Conservation (phyloP, 1,140 invertebrate genomes). For the Paramacrobiotus metropolitanus region DNA sequence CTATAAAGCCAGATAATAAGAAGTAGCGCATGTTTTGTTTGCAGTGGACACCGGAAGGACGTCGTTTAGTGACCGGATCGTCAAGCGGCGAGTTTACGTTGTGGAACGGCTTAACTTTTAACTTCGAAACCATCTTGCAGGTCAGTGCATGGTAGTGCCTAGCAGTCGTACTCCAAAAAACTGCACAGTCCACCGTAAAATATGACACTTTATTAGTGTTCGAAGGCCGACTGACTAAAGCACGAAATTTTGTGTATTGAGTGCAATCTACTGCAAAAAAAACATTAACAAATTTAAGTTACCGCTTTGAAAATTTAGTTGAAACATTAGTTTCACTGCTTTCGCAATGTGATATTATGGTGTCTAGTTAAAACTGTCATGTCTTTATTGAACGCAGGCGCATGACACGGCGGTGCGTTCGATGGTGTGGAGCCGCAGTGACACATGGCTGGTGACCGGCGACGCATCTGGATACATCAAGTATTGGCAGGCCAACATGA, state of each 20-base stretch:
- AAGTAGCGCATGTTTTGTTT: constrained; percentile 9
- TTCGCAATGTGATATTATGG: background rate
- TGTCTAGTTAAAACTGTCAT: constrained; percentile 14
- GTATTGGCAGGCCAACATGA: constrained; percentile 99
- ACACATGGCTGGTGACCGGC: constrained; percentile 97
- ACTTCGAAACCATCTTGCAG: constrained; percentile 99
- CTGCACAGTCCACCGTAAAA: no score
- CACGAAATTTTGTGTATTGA: no score
- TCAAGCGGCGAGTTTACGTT: constrained; percentile 97
- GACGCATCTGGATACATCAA: constrained; percentile 97
- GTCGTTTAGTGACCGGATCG: constrained; percentile 85
- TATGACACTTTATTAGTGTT: no score
- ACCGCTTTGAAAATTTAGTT: no score
- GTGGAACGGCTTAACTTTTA: constrained; percentile 99
- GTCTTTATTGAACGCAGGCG: constrained; percentile 52
- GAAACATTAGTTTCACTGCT: no score
- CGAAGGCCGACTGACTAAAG: no score
- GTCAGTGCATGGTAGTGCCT: constrained; percentile 29
- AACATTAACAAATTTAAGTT: no score
- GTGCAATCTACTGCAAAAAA: no score
- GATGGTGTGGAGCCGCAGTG: constrained; percentile 98
- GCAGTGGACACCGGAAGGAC: constrained; percentile 90
- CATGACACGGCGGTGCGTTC: constrained; percentile 90
- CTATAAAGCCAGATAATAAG: constrained; percentile 5
- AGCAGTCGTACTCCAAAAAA: no score